These are phyloP conservation scores for Emydura subglobosa DNA, from an alignment of 2,113 vertebrate species.

Conservation along the genomic window DNA sequence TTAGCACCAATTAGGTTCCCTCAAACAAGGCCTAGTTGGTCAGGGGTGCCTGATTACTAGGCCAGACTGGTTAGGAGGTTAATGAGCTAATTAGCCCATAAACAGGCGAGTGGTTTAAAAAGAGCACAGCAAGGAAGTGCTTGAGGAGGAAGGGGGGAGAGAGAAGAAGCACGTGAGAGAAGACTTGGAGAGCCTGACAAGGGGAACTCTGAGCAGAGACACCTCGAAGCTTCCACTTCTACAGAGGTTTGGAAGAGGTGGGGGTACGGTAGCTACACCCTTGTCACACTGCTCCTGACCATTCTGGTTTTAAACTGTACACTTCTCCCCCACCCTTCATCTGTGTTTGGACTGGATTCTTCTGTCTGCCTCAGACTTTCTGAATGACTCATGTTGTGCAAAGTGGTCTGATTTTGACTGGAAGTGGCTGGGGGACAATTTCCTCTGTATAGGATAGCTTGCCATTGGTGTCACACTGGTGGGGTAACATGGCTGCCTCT, in stretches of 20 bases:
- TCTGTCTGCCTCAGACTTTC: slow-evolving; percentile 13
- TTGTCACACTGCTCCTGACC: not conserved
- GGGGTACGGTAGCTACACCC: not conserved
- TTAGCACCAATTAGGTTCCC: not conserved
- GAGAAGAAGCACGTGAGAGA: not conserved
- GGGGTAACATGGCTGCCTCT: slow-evolving; percentile 20
- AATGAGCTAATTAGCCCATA: not conserved
- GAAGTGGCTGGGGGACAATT: not conserved
- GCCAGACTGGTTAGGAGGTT: not conserved
- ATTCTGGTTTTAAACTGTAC: not conserved
- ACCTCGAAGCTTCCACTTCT: too few species aligned
- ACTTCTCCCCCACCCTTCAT: not conserved
- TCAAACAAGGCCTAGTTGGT: not conserved
- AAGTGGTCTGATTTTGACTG: slow-evolving; percentile 8
- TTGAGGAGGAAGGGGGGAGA: not conserved
- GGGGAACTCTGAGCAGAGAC: not conserved
- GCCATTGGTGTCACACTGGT: slow-evolving; percentile 6
- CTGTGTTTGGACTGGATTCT: slow-evolving; percentile 1
- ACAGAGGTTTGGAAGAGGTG: not conserved
- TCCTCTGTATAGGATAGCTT: not conserved
- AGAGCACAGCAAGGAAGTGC: not conserved
- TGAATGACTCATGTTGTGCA: slow-evolving; percentile 19
- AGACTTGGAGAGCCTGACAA: not conserved
- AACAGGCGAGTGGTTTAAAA: not conserved
- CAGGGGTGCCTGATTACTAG: not conserved